Evolutionary conservation across 2,113 vertebrate species (phyloP), one percentile per base, ranked within the genome.

Genomic region (Nesoenas mayeri): DNA sequence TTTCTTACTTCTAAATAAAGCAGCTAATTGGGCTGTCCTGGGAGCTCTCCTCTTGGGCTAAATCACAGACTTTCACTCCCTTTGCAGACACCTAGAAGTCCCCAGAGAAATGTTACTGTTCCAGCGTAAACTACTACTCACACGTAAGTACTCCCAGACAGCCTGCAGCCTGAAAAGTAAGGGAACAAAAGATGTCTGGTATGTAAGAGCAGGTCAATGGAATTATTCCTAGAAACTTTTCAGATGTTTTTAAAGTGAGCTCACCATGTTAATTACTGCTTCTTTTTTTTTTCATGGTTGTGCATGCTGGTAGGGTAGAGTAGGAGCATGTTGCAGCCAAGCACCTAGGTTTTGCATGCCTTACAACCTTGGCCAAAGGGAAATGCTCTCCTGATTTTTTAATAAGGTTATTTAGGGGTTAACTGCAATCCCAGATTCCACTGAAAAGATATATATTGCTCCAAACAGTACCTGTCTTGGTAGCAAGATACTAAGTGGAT

Each of bases 161-260:
- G 34, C 69, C 53, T 60, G n/a, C 58, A 90, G 79, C 42, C 71
- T 77, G 73, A 75, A 85, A 72, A 69, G 66, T 51, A 90, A 32
- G 16, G 38, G 65, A 86, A 62, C 48, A 47, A 91, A 93, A 90
- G 92, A 74, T 84, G 88, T 92, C 88, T 96, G 91, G 79, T 95
- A 94, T 96, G 95, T 92, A 94, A 92, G 79, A 79, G 53, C 79
- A 95, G 74, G 93, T 91, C 92, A 86, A 14, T 61, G 57, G 36
- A 89, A 91, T 91, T 92, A 67, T 88, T 93, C 47, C 93, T 94
- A 94, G 87, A 91, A 89, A 78, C 78, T 75, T 77, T 77, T 94
- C 65, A 94, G 70, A 91, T 94, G 47, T 57, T 94, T 97, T 50
- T 53, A 54, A 92, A 94, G 84, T 92, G 93, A 96, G 53, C 53